Base-by-base conservation (phyloP, 2,888 invertebrate species). In the Thera britannica region DNA sequence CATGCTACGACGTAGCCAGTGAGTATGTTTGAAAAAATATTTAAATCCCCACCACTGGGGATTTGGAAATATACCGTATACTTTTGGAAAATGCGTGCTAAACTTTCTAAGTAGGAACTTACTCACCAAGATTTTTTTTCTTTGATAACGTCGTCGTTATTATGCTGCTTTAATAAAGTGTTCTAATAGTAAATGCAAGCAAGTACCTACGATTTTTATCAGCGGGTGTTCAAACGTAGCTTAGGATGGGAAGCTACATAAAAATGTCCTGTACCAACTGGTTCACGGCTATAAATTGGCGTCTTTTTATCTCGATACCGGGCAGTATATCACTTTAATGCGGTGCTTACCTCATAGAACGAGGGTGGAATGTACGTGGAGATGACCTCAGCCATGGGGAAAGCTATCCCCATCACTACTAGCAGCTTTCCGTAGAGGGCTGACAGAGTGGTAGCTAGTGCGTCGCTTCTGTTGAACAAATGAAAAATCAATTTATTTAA, bases 361-460 rank as follows among this genome's bases (percentile, higher is more conserved):
- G 98, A 97, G 74, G 98, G 97, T 81, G 98, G 98, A 85, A 98
- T 98, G 91, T 98, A 97, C 35, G 98, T 97, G 56, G 98, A 98
- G 85, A 98, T 98, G 78, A 98, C 98, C 95, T 98, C 98, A 72
- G 98, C 98, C 96, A 99, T 97, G 62, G 98, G 98, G 90, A 99
- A 98, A 12, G 98, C 98, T 74, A 98, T 96, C 1, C 98, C 98
- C 97, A 98, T 97, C 58, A 98, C 98, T 54, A 98, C 98, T 79
- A 99, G 92, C 62, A 98, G 95, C 90, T 98, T 98, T 58, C 98
- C 98, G 87, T 99, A 99, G 41, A 99, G 95, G 0, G 98, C 98
- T 72, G 98, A 98, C 75, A 98, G 94, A 23, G 98, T 97, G 48
- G 97, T 97, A 68, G 98, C 97, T 83, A 98, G 92, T 75, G 98